Base-by-base conservation (phyloP, 2,797 vertebrate genomes). In the Merluccius polli region DNA sequence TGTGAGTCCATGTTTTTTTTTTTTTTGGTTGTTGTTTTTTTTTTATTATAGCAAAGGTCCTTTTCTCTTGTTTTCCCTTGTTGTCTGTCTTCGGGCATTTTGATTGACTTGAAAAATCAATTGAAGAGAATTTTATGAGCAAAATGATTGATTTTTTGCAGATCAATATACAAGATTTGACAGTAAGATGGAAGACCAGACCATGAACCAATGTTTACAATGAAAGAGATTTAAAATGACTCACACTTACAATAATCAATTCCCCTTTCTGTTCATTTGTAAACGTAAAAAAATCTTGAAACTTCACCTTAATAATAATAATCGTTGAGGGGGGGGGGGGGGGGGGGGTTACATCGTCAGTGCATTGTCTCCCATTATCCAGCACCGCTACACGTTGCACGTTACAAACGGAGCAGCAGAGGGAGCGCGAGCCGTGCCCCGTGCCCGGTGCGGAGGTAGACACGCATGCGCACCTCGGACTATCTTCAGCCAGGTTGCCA, bases 401-500 rank as follows among this genome's bases (percentile, higher is more conserved):
- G 76, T 74, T 79, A 0, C 68, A 30, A 4, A 73, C 32, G 27
- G 73, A 65, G 80, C 93, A 78, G 89, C 91, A 93, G 93, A 87
- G 92, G 91, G 93, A 83, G 91, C 86, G 78, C 89, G 82, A 86
- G 68, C 76, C 73, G 77, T 65, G 78, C 73, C 72, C 59, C 12
- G 76, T 76, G 79, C 81, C 78, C n/a, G n/a, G 79, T 76, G 80
- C 80, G 83, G 82, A 87, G 87, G 81, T 78, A 82, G 84, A 69
- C 78, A 80, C 92, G 91, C 93, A 92, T 24, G 92, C 92, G 92
- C 89, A 87, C 12, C 29, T 52, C n/a, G 75, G 75, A 83, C 86
- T 24, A 86, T 92, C 90, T 92, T 88, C 87, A 78, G 72, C 77
- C 78, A 36, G 87, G 94, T 95, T 93, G 74, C 90, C 88, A 93